Evolutionary conservation across 2,888 invertebrate species (phyloP).

Genomic region (Vanessa cardui): DNA sequence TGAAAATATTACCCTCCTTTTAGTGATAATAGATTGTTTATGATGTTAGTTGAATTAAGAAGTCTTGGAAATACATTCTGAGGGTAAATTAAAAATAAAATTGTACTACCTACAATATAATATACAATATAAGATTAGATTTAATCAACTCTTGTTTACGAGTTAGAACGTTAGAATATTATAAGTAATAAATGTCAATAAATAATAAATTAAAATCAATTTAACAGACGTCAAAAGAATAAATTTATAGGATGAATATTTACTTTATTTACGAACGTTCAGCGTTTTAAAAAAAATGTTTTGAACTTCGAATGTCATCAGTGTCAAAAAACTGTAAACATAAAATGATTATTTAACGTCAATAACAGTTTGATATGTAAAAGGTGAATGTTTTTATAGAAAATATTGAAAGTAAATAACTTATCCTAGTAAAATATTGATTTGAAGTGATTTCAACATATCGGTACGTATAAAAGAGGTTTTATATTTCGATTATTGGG

Average conservation of each 20-base stretch:
- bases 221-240: neutral
- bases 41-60: too few relatives aligned
- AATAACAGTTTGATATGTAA: neutral
- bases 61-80: neutral
- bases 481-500: too few relatives aligned
- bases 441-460: too few relatives aligned
- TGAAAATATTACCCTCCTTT: too few relatives aligned
- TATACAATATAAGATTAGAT: neutral
- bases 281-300: neutral
- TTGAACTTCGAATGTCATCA: conserved; percentile 2
- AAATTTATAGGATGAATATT: neutral
- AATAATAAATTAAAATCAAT: neutral
- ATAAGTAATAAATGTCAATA: neutral
- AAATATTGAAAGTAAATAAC: neutral
- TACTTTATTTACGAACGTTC: neutral
- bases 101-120: neutral
- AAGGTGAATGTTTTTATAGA: neutral
- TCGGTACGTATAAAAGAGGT: too few relatives aligned
- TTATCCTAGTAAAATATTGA: too few relatives aligned
- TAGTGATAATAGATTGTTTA: too few relatives aligned
- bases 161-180: too few relatives aligned
- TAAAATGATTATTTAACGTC: neutral
- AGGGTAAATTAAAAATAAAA: neutral
- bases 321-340: neutral
- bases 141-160: too few relatives aligned